Evolutionary conservation across 2,113 vertebrate species (phyloP).

Genomic region (Tyrannus savana): DNA sequence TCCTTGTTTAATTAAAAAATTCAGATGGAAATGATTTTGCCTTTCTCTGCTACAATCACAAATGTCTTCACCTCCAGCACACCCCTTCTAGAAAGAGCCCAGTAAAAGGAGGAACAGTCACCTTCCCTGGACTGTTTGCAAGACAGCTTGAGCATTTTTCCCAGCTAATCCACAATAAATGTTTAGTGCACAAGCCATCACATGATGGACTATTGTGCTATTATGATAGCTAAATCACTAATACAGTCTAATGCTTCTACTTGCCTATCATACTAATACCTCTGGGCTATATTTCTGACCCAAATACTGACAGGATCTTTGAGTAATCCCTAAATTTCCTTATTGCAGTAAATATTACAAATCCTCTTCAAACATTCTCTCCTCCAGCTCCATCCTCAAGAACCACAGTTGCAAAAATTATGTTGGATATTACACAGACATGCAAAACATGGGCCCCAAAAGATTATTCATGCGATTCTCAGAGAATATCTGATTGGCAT

Average conservation of each 20-base stretch:
- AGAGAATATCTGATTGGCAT: conserved; percentile 53
- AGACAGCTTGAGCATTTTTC: background rate
- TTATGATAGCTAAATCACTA: conserved; percentile 68
- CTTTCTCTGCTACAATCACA: background rate
- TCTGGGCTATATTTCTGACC: conserved; percentile 53
- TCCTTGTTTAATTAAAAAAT: background rate
- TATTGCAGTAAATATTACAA: conserved; percentile 65
- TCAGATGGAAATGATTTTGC: background rate
- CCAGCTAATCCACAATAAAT: conserved; percentile 37
- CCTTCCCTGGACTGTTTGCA: background rate
- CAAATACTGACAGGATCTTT: conserved; percentile 63
- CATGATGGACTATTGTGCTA: conserved; percentile 43
- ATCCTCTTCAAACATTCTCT: conserved; percentile 53
- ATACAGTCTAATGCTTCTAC: conserved; percentile 66
- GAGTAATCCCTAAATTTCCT: conserved; percentile 70
- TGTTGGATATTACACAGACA: conserved; percentile 31
- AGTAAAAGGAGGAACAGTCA: background rate
- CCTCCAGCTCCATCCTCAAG: conserved; percentile 6
- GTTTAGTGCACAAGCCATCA: conserved; percentile 47
- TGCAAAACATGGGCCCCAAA: background rate
- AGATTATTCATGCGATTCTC: conserved; percentile 49
- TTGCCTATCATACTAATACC: conserved; percentile 44
- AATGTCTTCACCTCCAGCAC: background rate
- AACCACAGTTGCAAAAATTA: conserved; percentile 30
- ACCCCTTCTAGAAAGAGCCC: background rate